A percentile compares a stretch with the other conserved stretches of the same genome.
Evolutionary conservation across 2,888 invertebrate genomes (phyloP).

Genomic region (Panopea generosa): DNA sequence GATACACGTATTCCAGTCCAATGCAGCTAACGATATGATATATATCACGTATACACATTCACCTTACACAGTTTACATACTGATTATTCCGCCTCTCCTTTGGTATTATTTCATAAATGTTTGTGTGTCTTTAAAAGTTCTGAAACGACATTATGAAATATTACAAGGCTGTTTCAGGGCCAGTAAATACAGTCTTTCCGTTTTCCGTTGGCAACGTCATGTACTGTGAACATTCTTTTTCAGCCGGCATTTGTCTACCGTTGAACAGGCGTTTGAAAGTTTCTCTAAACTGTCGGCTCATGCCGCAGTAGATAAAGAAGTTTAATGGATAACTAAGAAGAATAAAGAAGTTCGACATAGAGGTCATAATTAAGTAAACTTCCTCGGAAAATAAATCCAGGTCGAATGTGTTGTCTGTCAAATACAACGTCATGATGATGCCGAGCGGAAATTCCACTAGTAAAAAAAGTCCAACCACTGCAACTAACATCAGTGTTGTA

Average conservation of each 20-base stretch:
- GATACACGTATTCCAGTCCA: no score
- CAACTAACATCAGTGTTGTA: slow-evolving; percentile 85
- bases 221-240: slow-evolving; percentile 80
- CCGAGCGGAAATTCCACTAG: slow-evolving; percentile 86
- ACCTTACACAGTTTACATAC: no score
- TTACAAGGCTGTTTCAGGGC: slow-evolving; percentile 78
- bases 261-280: slow-evolving; percentile 94
- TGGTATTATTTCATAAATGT: no score
- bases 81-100: no score
- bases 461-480: slow-evolving; percentile 86
- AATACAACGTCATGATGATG: slow-evolving; percentile 89
- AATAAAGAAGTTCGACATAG: slow-evolving; percentile 95
- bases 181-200: slow-evolving; percentile 73
- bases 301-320: slow-evolving; percentile 98
- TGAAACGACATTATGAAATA: no score
- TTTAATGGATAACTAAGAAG: slow-evolving; percentile 96
- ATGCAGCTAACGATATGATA: no score
- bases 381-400: slow-evolving; percentile 63
- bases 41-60: no score
- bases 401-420: slow-evolving; percentile 87
- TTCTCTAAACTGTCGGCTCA: slow-evolving; percentile 97
- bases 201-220: slow-evolving; percentile 82
- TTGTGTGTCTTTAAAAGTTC: no score
- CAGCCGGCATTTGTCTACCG: slow-evolving; percentile 71
- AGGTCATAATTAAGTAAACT: slow-evolving; percentile 73